Base-by-base conservation (phyloP, 2,113 vertebrate species). In the Tautogolabrus adspersus region DNA sequence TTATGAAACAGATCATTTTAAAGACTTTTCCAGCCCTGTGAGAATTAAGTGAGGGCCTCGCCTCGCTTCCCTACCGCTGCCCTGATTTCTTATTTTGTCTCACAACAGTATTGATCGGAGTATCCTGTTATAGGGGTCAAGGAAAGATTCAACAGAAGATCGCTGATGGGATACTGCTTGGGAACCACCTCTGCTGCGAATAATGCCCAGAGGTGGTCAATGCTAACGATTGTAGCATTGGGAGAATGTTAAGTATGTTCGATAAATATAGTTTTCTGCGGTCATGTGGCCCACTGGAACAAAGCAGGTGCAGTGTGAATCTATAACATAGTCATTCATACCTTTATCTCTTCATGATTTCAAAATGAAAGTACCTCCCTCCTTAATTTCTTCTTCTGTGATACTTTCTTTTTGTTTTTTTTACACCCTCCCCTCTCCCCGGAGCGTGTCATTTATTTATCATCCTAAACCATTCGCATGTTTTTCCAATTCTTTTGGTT, bases 81-180 rank as follows among this genome's bases (percentile, higher is more conserved):
- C 57, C 34, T 72, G 54, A 57, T 76, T 71, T 90, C 57, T 82
- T 62, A 83, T 67, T 80, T 79, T 75, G 54, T 61, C 10, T 86
- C 57, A 42, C 62, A 83, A 30, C 42, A 64, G 23, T 84, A 91
- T 83, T 85, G 87, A 91, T 91, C 69, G 16, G 55, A 62, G 63
- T 51, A 57, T 87, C 62, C 70, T 69, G 55, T 69, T 84, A 80
- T 37, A 44, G 72, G 70, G 37, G 68, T 90, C 73, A 75, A 82
- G 69, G 69, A 80, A 81, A 57, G 81, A 78, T 84, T 74, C 70
- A 38, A 49, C 54, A 59, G 73, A 54, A 68, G 54, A 65, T 65
- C 18, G 22, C 52, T 72, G 71, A 79, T 47, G 74, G 64, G 63
- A 72, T 63, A 40, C 30, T 77, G 73, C 64, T 72, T 64, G 18